Base-by-base conservation (phyloP, 2,888 invertebrate genomes). In the Phyllotreta cruciferae region DNA sequence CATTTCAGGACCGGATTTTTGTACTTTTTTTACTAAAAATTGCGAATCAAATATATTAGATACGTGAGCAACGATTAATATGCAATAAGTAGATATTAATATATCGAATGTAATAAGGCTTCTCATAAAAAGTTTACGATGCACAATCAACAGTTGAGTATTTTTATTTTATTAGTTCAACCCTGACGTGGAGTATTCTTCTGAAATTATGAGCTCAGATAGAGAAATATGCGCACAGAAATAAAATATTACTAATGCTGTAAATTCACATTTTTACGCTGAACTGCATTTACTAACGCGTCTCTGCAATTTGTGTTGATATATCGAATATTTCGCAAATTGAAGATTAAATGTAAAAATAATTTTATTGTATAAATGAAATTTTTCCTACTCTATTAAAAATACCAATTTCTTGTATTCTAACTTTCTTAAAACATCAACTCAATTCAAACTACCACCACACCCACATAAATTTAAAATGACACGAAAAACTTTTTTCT, bases 181-280 rank as follows among this genome's bases (percentile, higher is more conserved):
- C 38, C 39, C 39, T 47, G 70, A 64, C 65, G 66, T 49, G 56
- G 56, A 37, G 56, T 50, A 38, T 63, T 63, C 60, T 66, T 56
- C 52, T 47, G 61, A 61, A 64, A 66, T 66, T 66, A 66, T 50
- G 64, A 62, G 60, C 64, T 38, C 63, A 66, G 66, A 66, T 66
- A 66, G 57, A 66, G 50, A 24, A 56, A 57, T 53, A 62, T 67
- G 66, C 68, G 66, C 69, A 68, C 66, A 63, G 65, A 66, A 68
- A 70, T 71, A 69, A 70, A 70, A 68, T 70, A 68, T 72, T 66
- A 68, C 69, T 67, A 66, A 64, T 64, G 60, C 61, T 66, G 72
- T 72, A 73, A 73, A 71, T 73, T 71, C 72, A 73, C 70, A 73
- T 73, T 73, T 71, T 72, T 64, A 67, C 64, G 68, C 64, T 66